A percentile compares a stretch with the other conserved stretches of the same genome.
These are phyloP conservation scores for Cosmia pyralina DNA, from an alignment of 2,888 invertebrate genomes.

Conservation along the genomic window DNA sequence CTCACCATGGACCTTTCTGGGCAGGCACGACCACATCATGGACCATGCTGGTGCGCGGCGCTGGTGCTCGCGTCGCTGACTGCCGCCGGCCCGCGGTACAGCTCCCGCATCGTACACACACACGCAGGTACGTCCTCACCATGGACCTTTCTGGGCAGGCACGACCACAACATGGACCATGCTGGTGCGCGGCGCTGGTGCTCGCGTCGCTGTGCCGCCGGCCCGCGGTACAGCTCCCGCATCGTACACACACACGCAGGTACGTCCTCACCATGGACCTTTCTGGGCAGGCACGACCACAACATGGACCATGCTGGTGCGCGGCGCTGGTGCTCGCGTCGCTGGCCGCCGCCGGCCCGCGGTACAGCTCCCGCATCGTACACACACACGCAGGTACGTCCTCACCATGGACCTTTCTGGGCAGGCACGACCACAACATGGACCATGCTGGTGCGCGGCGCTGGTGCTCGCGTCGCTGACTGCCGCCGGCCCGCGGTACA, in stretches of 20 bases:
- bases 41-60: slow-evolving; percentile 85
- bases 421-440: slow-evolving; percentile 84
- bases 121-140: slow-evolving; percentile 89
- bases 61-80: slow-evolving; percentile 81
- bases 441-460: slow-evolving; percentile 81
- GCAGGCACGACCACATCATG: too few species aligned
- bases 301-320: slow-evolving; percentile 75
- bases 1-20: background rate
- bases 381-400: slow-evolving; percentile 92
- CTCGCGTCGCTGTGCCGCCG: slow-evolving; percentile 85
- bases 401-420: background rate
- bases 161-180: slow-evolving; percentile 29
- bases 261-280: slow-evolving; percentile 21
- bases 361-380: slow-evolving; percentile 94
- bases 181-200: slow-evolving; percentile 85
- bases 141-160: background rate
- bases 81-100: slow-evolving; percentile 92
- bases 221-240: slow-evolving; percentile 93
- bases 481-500: slow-evolving; percentile 92
- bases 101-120: slow-evolving; percentile 95
- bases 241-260: slow-evolving; percentile 91
- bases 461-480: slow-evolving; percentile 81
- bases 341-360: slow-evolving; percentile 89
- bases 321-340: slow-evolving; percentile 82
- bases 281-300: too few species aligned